These are phyloP conservation scores for Lonchura striata DNA, from an alignment of 2,113 vertebrate species.

Conservation along the genomic window DNA sequence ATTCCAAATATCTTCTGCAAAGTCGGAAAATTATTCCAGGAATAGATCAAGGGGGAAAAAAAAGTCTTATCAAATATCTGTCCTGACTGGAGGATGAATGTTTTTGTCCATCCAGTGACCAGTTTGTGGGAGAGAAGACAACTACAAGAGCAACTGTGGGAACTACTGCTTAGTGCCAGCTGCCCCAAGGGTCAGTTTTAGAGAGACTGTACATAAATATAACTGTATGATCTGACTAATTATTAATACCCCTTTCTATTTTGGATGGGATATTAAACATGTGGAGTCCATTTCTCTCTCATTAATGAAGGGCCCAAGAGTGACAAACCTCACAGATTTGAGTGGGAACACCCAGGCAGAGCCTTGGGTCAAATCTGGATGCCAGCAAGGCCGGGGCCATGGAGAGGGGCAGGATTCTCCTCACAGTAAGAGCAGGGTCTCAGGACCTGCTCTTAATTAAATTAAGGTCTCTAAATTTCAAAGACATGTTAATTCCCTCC, in stretches of 20 bases:
- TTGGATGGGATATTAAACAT: background rate
- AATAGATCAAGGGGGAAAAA: background rate
- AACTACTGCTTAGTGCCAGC: background rate
- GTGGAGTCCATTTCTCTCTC: background rate
- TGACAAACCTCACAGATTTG: background rate
- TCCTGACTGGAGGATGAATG: background rate
- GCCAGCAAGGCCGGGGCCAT: background rate
- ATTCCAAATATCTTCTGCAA: background rate
- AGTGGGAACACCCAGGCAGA: background rate
- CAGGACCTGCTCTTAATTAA: background rate
- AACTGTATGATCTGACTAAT: background rate
- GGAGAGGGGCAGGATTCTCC: background rate
- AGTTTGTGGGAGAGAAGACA: background rate
- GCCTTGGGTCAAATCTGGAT: background rate
- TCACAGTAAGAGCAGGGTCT: background rate
- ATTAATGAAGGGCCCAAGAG: background rate
- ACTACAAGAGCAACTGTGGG: background rate
- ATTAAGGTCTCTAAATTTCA: background rate
- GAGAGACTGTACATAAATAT: background rate
- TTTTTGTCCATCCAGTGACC: background rate
- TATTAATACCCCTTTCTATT: background rate
- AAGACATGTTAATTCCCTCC: background rate
- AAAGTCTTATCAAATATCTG: background rate
- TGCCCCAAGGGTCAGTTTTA: background rate
- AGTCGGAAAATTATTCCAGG: background rate